Base-by-base conservation (phyloP, 2,888 invertebrate genomes). In the Drosophila borborema region DNA sequence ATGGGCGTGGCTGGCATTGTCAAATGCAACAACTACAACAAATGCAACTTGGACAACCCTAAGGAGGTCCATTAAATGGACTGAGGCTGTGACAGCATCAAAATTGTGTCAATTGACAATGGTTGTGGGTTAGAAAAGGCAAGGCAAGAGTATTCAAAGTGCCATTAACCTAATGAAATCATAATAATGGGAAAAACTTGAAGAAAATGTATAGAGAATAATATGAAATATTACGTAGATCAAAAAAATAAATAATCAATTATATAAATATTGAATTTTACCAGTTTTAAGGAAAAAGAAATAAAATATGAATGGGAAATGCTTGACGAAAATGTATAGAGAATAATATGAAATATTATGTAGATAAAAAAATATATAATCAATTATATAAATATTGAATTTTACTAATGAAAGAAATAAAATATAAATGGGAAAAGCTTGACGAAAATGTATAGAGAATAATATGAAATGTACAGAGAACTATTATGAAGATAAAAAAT, bases 61-160 rank as follows among this genome's bases (percentile, higher is more conserved):
- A 34, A 46, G 16, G 38, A 62, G 72, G 56, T 56, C 70, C 82
- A 84, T 82, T 86, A 82, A 59, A 53, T 64, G 69, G 68, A 83
- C 81, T 81, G 83, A 82, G 78, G 82, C 65, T 59, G 68, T 49
- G 9, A 43, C 48, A 38, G 48, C 3, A 58, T 54, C 56, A 53
- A 53, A 86, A 83, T 62, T 79, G 71, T 81, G 82, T 83, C 86
- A 81, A 81, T 76, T 41, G 59, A 49, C 20, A 69, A 64, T 49
- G 36, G 31, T 3, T 7, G 10, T 23, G 36, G 7, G 12, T 18
- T 38, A 12, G 6, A 36, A 12, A 8, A 1, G n/a, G 8, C 3
- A 18, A 10, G 6, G 20, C 23, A 28, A 23, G 60, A n/a, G 20
- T 40, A 54, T 16, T 46, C 49, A 36, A 6, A 38, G 18, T 36